Percentiles rank a stretch among this genome's conserved stretches.
Evolutionary conservation across 2,888 invertebrate genomes (phyloP).

Genomic region (Synergus umbraculus): DNA sequence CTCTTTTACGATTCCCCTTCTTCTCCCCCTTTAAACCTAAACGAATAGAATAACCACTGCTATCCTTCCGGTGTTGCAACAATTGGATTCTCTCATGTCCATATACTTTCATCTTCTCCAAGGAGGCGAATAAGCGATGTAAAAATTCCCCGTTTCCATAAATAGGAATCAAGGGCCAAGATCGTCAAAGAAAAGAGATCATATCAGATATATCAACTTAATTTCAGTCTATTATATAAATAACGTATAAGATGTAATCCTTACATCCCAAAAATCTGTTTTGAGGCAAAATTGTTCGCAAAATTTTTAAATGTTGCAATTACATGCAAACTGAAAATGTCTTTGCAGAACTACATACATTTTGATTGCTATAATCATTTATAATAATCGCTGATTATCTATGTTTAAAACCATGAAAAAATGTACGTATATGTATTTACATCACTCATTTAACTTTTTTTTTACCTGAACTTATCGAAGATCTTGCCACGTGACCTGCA

Average conservation of each 20-base stretch:
- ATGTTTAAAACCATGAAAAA: no score
- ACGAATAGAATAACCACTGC: not conserved
- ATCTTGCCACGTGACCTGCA: conserved; percentile 8
- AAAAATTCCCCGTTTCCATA: conserved; percentile 10
- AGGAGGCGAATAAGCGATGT: not conserved
- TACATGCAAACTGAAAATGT: no score
- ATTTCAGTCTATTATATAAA: no score
- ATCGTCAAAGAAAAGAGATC: not conserved
- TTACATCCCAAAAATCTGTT: no score
- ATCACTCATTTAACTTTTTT: not conserved
- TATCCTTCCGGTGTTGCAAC: conserved; percentile 3
- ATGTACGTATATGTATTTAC: no score
- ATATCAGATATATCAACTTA: not conserved
- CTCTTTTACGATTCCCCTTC: not conserved
- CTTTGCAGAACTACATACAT: no score
- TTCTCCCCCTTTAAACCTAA: not conserved
- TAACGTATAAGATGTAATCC: no score
- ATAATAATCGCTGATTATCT: no score
- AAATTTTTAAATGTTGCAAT: no score
- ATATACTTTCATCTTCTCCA: not conserved
- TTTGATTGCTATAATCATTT: no score
- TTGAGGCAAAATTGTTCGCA: no score
- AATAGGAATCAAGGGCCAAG: not conserved
- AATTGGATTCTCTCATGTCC: not conserved
- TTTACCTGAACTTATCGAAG: conserved; percentile 17